Evolutionary conservation across 2,113 vertebrate species (phyloP).

Genomic region (Serranochromis macrocephalus): DNA sequence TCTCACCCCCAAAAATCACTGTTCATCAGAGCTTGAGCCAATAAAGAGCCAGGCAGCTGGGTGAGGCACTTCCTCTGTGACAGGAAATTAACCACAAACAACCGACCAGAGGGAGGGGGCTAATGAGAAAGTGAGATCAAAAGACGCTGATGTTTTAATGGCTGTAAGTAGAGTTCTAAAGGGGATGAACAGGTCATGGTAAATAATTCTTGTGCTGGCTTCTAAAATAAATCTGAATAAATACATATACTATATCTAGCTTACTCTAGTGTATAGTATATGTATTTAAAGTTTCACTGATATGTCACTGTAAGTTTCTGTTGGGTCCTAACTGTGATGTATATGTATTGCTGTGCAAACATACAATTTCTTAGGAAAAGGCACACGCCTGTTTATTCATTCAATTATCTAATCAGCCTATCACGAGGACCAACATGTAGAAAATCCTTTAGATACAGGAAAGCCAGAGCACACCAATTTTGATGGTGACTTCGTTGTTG

Average conservation of each 20-base stretch:
- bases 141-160: conserved; percentile 31
- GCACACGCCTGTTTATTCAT: neutral
- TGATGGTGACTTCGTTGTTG: neutral
- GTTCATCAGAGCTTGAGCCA: conserved; percentile 50
- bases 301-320: neutral
- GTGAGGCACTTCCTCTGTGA: conserved; percentile 76
- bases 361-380: neutral
- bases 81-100: conserved; percentile 73
- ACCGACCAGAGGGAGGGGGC: neutral
- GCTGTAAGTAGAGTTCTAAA: neutral
- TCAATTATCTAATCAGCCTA: neutral
- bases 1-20: conserved; percentile 50
- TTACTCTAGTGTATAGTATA: neutral
- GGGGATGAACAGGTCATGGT: conserved; percentile 10
- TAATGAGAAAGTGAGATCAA: conserved; percentile 18
- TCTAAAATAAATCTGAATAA: neutral
- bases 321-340: neutral
- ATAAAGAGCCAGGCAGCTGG: conserved; percentile 57
- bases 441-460: neutral
- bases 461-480: neutral
- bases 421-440: neutral
- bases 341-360: neutral
- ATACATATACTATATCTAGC: neutral
- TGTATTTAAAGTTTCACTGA: neutral
- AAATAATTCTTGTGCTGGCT: neutral